Conservation (phyloP, 2,888 invertebrate genomes). For the Schizotus pectinicornis region DNA sequence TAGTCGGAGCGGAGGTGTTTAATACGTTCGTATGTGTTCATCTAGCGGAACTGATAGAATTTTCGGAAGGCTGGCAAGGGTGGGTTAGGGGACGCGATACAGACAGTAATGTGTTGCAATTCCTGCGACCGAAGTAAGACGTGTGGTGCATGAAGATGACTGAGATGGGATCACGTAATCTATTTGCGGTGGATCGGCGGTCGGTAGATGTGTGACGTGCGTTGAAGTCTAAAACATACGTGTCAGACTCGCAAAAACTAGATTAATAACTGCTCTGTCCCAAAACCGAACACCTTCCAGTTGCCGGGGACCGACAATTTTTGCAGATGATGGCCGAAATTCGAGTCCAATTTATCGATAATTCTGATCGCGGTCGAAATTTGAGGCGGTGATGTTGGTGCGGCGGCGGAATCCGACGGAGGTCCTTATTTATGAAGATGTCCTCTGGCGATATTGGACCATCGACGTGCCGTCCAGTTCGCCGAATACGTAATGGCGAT, state of each 20-base stretch:
- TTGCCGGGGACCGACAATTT: no score
- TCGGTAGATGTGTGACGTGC: slow-evolving; percentile 51
- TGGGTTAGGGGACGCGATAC: slow-evolving; percentile 33
- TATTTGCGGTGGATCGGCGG: slow-evolving; percentile 55
- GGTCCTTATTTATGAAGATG: slow-evolving; percentile 10
- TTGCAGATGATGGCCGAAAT: no score
- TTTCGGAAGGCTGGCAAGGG: slow-evolving; percentile 35
- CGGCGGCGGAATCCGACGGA: slow-evolving; percentile 3
- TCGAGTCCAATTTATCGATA: neutral
- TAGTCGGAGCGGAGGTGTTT: slow-evolving; percentile 33
- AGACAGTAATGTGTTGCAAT: slow-evolving; percentile 53
- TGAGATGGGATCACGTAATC: slow-evolving; percentile 58
- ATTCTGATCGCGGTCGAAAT: neutral
- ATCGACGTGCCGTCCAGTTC: neutral
- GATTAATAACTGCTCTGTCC: slow-evolving; percentile 46
- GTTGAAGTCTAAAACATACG: slow-evolving; percentile 50
- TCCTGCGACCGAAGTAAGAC: slow-evolving; percentile 50
- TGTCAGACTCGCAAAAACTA: slow-evolving; percentile 49
- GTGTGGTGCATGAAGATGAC: slow-evolving; percentile 51
- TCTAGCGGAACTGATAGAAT: slow-evolving; percentile 46
- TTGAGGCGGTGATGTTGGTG: neutral
- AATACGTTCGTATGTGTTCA: slow-evolving; percentile 41
- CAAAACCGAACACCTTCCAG: no score
- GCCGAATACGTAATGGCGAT: slow-evolving; percentile 13
- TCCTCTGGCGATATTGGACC: slow-evolving; percentile 10